Conservation (phyloP, 2,113 vertebrate species). For the Oncorhynchus tshawytscha region DNA sequence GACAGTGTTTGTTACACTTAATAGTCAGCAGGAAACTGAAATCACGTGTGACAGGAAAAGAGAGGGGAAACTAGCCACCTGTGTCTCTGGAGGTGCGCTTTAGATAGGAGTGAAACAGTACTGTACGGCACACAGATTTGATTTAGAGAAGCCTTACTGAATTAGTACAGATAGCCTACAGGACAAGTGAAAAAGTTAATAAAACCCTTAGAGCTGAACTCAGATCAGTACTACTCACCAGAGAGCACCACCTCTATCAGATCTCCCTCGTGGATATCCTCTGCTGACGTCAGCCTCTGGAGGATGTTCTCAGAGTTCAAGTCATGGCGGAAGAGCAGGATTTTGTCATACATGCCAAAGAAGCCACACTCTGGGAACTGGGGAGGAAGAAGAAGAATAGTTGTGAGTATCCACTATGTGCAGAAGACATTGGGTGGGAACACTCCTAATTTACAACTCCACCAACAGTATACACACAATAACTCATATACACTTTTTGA, state of each 20-base stretch:
- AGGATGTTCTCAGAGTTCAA: constrained; percentile 96
- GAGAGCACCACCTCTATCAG: constrained; percentile 96
- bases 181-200: background rate
- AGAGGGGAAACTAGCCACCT: constrained; percentile 50
- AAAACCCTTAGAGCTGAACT: background rate
- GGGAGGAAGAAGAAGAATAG: constrained; percentile 34
- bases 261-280: constrained; percentile 95
- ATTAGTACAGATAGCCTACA: background rate
- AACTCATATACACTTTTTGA: background rate
- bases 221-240: constrained; percentile 69
- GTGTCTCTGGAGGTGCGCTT: constrained; percentile 28
- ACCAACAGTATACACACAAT: constrained; percentile 38
- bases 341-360: constrained; percentile 99
- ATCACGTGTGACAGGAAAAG: constrained; percentile 48
- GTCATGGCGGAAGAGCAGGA: constrained; percentile 95
- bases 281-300: constrained; percentile 89
- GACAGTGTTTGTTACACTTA: constrained; percentile 29
- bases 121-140: background rate
- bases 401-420: background rate
- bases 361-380: constrained; percentile 99
- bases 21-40: constrained; percentile 40
- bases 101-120: background rate
- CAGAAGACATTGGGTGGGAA: background rate
- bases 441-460: background rate
- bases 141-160: background rate